Percentiles rank a stretch among this genome's conserved stretches.
Evolutionary conservation across 2,888 invertebrate genomes (phyloP).

Genomic region (Hermaeophaga mercurialis): DNA sequence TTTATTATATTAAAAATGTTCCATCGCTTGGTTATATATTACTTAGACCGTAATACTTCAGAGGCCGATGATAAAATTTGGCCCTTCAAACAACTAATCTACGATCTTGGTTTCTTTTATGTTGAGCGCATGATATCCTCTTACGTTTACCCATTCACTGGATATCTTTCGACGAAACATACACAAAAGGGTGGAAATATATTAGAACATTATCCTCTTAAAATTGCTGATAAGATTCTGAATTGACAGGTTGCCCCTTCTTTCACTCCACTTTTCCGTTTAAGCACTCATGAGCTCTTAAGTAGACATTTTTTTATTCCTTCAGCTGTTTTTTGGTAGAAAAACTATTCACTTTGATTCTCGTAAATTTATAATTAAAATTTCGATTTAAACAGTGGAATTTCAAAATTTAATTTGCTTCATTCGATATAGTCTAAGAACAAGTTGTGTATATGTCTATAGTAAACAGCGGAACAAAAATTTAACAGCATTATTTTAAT

Average conservation of each 20-base stretch:
- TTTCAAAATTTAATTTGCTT: no score
- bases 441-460: no score
- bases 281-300: slow-evolving; percentile 5
- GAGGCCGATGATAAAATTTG: slow-evolving; percentile 23
- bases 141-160: slow-evolving; percentile 29
- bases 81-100: slow-evolving; percentile 29
- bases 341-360: no score
- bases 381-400: no score
- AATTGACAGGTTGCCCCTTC: slow-evolving; percentile 23
- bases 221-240: slow-evolving; percentile 31
- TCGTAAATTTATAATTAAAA: no score
- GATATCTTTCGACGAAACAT: slow-evolving; percentile 22
- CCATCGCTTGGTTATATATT: slow-evolving; percentile 7
- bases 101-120: slow-evolving; percentile 28
- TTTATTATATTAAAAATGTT: background rate
- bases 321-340: no score
- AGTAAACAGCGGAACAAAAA: no score
- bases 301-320: no score
- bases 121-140: slow-evolving; percentile 29
- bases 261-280: slow-evolving; percentile 9
- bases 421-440: no score
- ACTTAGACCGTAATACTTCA: slow-evolving; percentile 13
- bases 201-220: slow-evolving; percentile 29
- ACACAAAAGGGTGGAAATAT: slow-evolving; percentile 29
- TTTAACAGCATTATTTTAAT: no score